Evolutionary conservation across 2,888 invertebrate genomes (phyloP).

Genomic region (Tenthredo livida): DNA sequence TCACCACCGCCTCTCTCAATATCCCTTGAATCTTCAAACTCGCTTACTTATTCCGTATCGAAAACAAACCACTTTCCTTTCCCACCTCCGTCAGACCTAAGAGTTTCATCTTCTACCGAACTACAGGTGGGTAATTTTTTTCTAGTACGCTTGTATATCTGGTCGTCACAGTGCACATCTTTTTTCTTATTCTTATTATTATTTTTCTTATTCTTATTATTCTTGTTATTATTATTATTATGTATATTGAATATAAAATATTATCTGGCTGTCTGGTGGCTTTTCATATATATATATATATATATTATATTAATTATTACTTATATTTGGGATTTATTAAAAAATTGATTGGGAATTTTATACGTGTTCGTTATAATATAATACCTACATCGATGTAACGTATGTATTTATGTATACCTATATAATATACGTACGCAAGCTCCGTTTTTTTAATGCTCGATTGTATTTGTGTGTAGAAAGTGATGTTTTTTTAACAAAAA

Average conservation of each 20-base stretch:
- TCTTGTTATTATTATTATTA: neutral
- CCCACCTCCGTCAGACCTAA: constrained; percentile 75
- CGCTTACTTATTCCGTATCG: constrained; percentile 69
- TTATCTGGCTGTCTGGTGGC: constrained; percentile 49
- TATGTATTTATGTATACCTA: neutral
- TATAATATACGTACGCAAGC: neutral
- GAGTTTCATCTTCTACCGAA: constrained; percentile 74
- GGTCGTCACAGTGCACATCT: constrained; percentile 34
- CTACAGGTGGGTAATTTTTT: constrained; percentile 73
- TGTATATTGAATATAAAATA: constrained; percentile 1
- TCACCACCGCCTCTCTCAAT: constrained; percentile 83
- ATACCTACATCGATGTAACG: neutral
- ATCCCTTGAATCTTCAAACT: constrained; percentile 80
- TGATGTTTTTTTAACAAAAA: neutral
- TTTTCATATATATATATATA: constrained; percentile 16
- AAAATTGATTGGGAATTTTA: neutral
- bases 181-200: constrained; percentile 40
- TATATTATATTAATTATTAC: neutral
- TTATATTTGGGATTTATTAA: constrained; percentile 48
- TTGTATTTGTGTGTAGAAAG: constrained; percentile 45
- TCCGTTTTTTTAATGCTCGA: constrained; percentile 22
- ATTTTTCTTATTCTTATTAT: constrained; percentile 43
- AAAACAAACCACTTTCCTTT: constrained; percentile 73
- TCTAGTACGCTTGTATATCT: neutral
- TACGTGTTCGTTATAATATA: constrained; percentile 11